phyloP scores from a whole-genome alignment of 2,797 vertebrate genomes.

The Rhynchotus rufescens region DNA sequence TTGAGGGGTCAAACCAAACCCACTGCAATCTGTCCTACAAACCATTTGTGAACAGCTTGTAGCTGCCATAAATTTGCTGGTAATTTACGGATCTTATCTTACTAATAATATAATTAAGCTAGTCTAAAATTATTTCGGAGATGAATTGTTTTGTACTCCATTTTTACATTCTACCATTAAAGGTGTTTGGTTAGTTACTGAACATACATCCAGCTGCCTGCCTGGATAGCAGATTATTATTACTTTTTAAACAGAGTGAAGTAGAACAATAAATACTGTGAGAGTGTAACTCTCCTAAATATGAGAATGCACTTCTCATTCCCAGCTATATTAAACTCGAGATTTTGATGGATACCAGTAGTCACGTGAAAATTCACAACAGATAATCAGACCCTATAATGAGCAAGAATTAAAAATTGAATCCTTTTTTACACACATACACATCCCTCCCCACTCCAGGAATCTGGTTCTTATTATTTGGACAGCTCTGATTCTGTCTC shows the following conservation, averaged over 20 bases:
- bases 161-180: slow-evolving; percentile 7
- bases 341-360: neutral
- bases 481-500: slow-evolving; percentile 28
- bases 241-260: slow-evolving; percentile 25
- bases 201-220: neutral
- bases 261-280: slow-evolving; percentile 31
- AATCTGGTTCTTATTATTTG: slow-evolving; percentile 35
- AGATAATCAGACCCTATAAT: slow-evolving; percentile 13
- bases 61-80: neutral
- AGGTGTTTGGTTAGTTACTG: slow-evolving; percentile 4
- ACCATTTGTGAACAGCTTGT: neutral
- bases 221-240: neutral
- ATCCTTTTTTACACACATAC: neutral
- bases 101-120: neutral
- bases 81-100: neutral
- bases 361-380: slow-evolving; percentile 22
- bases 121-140: neutral
- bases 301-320: neutral
- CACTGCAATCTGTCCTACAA: neutral
- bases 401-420: slow-evolving; percentile 18
- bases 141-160: neutral
- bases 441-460: neutral
- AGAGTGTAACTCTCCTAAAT: neutral
- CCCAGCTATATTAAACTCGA: slow-evolving; percentile 30
- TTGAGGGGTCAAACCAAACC: neutral